Evolutionary conservation across 2,113 vertebrate species (phyloP).

Genomic region (Anolis sagrei): DNA sequence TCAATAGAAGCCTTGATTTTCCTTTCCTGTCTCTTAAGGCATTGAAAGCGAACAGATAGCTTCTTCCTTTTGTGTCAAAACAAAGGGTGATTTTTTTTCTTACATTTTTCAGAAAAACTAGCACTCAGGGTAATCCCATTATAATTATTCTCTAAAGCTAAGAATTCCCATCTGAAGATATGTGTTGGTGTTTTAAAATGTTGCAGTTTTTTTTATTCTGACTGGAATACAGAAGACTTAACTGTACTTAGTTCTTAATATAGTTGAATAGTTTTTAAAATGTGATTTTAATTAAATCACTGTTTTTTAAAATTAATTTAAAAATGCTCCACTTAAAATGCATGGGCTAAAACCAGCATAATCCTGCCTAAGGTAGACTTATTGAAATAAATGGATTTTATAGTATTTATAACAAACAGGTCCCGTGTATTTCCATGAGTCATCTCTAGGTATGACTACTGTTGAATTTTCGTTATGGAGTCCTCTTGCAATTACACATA

Average conservation of each 20-base stretch:
- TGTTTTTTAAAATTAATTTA: neutral
- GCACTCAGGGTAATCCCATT: neutral
- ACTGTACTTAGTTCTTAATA: constrained; percentile 12
- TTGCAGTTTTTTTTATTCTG: neutral
- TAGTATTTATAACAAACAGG: neutral
- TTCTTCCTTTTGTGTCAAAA: neutral
- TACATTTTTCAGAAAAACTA: constrained; percentile 23
- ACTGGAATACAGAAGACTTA: neutral
- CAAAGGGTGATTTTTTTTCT: constrained; percentile 6
- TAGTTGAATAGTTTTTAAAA: constrained; percentile 2
- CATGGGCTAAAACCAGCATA: neutral
- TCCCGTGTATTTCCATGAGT: neutral
- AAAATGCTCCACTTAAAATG: neutral
- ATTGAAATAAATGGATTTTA: neutral
- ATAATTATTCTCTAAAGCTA: constrained; percentile 28
- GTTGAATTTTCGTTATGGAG: neutral
- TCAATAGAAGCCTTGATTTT: neutral
- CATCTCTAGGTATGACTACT: neutral
- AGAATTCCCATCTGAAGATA: neutral
- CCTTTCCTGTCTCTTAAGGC: neutral
- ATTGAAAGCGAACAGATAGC: neutral
- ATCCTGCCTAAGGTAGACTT: neutral
- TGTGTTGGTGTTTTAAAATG: constrained; percentile 18
- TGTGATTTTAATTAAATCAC: neutral
- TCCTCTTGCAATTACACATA: neutral